Evolutionary conservation across 2,113 vertebrate genomes (phyloP).

Genomic region (Machaerirhynchus nigripectus): DNA sequence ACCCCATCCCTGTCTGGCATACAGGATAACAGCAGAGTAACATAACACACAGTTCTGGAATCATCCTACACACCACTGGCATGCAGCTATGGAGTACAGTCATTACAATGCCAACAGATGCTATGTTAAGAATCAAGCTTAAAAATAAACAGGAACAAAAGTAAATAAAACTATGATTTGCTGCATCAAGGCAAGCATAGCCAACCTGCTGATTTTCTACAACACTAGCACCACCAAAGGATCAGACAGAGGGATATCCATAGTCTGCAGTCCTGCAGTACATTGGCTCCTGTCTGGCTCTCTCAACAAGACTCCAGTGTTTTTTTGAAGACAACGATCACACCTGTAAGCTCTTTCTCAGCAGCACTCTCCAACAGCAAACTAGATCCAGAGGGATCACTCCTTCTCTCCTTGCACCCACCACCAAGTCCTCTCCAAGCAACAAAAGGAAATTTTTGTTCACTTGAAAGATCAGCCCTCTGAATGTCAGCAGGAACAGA

Average conservation of each 20-base stretch:
- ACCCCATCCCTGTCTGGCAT: background rate
- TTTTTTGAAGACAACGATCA: background rate
- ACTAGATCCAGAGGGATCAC: background rate
- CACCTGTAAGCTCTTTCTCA: background rate
- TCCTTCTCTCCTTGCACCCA: background rate
- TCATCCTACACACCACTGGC: background rate
- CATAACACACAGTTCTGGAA: background rate
- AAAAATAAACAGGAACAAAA: background rate
- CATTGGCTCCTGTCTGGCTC: background rate
- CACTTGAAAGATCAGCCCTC: background rate
- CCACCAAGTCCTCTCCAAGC: background rate
- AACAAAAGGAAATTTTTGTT: background rate
- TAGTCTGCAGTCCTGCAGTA: background rate
- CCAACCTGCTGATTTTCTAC: conserved; percentile 17
- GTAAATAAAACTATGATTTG: background rate
- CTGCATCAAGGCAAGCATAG: background rate
- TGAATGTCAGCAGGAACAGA: background rate
- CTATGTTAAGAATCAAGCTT: background rate
- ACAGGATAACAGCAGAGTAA: background rate
- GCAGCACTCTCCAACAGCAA: background rate
- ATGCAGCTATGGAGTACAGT: background rate
- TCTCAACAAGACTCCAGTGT: background rate
- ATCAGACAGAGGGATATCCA: conserved; percentile 20
- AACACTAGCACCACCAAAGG: conserved; percentile 59
- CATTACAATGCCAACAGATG: background rate